Base-by-base conservation (phyloP, 1,140 invertebrate species). In the Hydropsyche tenuis region DNA sequence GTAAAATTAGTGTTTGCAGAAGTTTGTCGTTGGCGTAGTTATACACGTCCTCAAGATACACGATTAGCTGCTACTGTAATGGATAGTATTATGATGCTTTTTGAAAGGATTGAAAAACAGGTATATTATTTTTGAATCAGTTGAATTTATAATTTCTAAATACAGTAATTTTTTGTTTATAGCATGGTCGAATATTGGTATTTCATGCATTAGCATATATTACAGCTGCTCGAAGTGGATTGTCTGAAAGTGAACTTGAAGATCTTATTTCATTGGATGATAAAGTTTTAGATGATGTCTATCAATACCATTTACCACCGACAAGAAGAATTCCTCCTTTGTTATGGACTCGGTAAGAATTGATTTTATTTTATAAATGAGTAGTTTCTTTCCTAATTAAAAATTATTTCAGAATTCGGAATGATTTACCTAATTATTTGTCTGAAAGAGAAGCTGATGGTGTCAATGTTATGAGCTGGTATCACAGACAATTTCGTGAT, bases 401-500 rank as follows among this genome's bases (percentile, higher is more conserved):
- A 9, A 37, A 37, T 9, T 4, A 37, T 37, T 37, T 37, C 73
- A 87, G 97, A 78, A 97, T 98, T 43, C 87, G 96, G 27, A 96
- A 96, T 79, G 96, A 98, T 86, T 85, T 99, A 25, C 94, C 95
- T 0, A 97, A 97, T 82, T 99, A 99, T 83, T 82, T 99, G 12
- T 96, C 94, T 4, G 97, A 99, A 84, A 86, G 96, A 51, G 96
- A 99, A 81, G 97, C 97, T 0, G 97, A 98, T 80, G 97, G 96
- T 0, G 96, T 99, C 0, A 97, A 94, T 78, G 97, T 99, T 0
- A 90, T 99, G 82, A 97, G 97, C 81, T 99, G 97, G 97, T 98
- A 98, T 81, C 96, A 98, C 81, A 88, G 96, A 72, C 96, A 99
- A 84, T 99, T 99, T 81, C 88, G 95, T 18, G 95, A 98, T 80